Evolutionary conservation across 2,888 invertebrate genomes (phyloP).

Genomic region (Anaspis maculata): DNA sequence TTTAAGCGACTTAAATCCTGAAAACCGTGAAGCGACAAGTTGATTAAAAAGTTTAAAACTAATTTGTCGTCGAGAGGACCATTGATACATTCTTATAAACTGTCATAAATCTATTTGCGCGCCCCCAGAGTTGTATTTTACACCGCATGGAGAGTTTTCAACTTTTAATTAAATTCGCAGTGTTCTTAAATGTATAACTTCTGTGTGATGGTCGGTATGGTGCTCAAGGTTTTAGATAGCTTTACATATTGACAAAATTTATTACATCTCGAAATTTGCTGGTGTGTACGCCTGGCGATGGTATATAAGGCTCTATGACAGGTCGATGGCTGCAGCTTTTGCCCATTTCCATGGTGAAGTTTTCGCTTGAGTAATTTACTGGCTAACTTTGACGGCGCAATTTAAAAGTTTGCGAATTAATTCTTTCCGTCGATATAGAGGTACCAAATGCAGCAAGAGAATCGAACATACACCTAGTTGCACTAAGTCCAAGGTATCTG

Average conservation of each 20-base stretch:
- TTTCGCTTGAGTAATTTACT: conserved; percentile 11
- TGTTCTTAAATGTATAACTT: conserved; percentile 14
- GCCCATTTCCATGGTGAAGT: conserved; percentile 2
- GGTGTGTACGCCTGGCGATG: too few relatives aligned
- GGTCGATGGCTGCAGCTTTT: too few relatives aligned
- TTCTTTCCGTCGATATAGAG: conserved; percentile 1
- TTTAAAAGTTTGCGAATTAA: conserved; percentile 3
- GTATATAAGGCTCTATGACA: too few relatives aligned
- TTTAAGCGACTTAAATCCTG: conserved; percentile 25
- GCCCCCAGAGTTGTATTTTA: conserved; percentile 31
- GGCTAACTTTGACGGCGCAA: conserved; percentile 6
- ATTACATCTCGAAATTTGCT: conserved; percentile 9
- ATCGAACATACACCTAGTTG: too few relatives aligned
- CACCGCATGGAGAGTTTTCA: conserved; percentile 25
- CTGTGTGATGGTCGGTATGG: too few relatives aligned
- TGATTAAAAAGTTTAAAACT: conserved; percentile 40
- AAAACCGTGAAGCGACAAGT: conserved; percentile 34
- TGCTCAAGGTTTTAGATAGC: conserved; percentile 10
- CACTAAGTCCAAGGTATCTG: too few relatives aligned
- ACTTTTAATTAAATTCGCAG: conserved; percentile 34
- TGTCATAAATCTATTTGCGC: conserved; percentile 37
- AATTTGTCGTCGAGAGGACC: conserved; percentile 36
- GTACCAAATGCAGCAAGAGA: not conserved
- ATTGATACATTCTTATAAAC: conserved; percentile 37
- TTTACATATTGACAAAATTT: conserved; percentile 16